These are phyloP conservation scores for Calliopsis andreniformis DNA, from an alignment of 1,140 invertebrate genomes.

Conservation along the genomic window DNA sequence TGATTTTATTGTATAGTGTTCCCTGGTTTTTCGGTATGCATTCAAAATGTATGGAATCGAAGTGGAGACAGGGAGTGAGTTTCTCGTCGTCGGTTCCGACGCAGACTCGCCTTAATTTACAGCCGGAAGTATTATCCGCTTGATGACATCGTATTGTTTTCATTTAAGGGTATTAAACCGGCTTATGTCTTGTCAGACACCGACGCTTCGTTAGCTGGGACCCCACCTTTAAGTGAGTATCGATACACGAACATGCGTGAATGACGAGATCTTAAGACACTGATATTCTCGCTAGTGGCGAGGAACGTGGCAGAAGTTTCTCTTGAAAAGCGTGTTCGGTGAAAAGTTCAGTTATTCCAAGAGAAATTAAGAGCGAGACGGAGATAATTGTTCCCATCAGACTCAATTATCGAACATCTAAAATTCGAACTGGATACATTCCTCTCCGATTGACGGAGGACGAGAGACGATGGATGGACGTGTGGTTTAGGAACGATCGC, in stretches of 20 bases:
- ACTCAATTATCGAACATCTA: background rate
- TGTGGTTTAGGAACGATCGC: constrained; percentile 41
- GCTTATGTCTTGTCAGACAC: constrained; percentile 49
- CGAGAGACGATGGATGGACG: constrained; percentile 37
- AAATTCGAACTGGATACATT: background rate
- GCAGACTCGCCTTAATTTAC: constrained; percentile 53
- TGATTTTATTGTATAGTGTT: too few relatives aligned
- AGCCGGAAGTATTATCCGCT: constrained; percentile 67
- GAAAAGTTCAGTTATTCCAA: too few relatives aligned
- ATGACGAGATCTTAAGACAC: background rate
- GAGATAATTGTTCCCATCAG: background rate
- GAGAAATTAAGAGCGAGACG: too few relatives aligned
- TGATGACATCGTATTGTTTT: constrained; percentile 60
- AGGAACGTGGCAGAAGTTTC: background rate
- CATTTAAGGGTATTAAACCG: constrained; percentile 51
- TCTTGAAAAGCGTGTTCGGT: too few relatives aligned
- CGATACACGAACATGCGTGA: constrained; percentile 7
- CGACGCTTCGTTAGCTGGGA: constrained; percentile 42
- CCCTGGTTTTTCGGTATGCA: too few relatives aligned
- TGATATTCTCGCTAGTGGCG: constrained; percentile 2
- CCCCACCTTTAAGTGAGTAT: constrained; percentile 45
- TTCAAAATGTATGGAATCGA: background rate
- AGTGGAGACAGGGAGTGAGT: background rate
- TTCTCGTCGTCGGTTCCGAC: constrained; percentile 12
- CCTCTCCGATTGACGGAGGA: background rate